Evolutionary conservation across 2,113 vertebrate genomes (phyloP).

Genomic region (Furnarius figulus): DNA sequence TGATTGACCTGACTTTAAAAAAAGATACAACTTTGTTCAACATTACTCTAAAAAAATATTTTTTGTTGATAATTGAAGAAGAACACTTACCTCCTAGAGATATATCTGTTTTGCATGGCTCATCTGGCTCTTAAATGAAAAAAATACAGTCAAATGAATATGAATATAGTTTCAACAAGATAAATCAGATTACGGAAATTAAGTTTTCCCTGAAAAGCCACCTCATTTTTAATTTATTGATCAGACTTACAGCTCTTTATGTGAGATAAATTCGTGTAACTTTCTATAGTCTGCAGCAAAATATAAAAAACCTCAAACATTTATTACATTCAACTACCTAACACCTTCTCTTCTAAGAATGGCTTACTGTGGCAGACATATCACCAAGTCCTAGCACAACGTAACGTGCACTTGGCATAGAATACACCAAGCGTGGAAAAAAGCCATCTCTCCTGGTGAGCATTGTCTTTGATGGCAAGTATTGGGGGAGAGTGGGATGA

Average conservation of each 20-base stretch:
- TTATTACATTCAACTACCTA: neutral
- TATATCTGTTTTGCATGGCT: conserved; percentile 63
- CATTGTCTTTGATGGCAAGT: accelerated
- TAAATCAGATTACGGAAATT: neutral
- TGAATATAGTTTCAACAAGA: neutral
- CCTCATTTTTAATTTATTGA: neutral
- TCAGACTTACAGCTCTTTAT: neutral
- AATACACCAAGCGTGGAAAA: neutral
- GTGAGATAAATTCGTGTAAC: neutral
- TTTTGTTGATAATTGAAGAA: neutral
- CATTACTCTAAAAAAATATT: neutral
- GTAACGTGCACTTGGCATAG: accelerated
- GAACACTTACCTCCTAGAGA: conserved; percentile 64
- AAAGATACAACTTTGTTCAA: neutral
- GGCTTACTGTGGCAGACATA: neutral
- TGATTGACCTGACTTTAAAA: neutral
- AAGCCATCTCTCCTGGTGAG: neutral
- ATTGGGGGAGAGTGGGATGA: neutral
- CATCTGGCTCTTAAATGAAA: conserved; percentile 66
- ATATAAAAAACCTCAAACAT: neutral
- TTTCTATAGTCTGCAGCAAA: neutral
- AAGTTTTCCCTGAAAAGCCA: neutral
- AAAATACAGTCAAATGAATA: neutral
- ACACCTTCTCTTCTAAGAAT: neutral
- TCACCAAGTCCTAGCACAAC: neutral